Evolutionary conservation across 2,113 vertebrate genomes (phyloP), one percentile per base, ranked within the genome.

Genomic region (Misgurnus anguillicaudatus): DNA sequence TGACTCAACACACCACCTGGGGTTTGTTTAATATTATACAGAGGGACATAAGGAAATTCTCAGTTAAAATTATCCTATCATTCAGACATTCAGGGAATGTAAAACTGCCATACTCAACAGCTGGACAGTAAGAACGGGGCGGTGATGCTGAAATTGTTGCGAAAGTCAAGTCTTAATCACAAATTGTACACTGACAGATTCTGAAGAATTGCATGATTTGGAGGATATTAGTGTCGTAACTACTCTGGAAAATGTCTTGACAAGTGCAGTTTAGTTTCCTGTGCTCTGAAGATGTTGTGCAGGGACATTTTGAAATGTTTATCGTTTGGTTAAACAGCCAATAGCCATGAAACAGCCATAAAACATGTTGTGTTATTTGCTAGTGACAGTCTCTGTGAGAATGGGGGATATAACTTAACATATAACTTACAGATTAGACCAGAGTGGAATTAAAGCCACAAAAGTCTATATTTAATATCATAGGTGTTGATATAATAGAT

Each of bases 1-100:
- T 90, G 89, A 88, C 82, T 90, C 87, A 87, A 82, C 63, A 78
- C 36, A 75, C 68, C 36, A 78, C 58, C 24, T 31, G 83, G 65
- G 78, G 41, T 85, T 87, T 86, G 74, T 79, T 85, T 85, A 80
- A 72, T 71, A 62, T 79, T 79, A 75, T 81, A 64, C 14, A 64
- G 74, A 65, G 51, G 19, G 17, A 45, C 75, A 77, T 10, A 8
- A 57, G 58, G 61, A 74, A 67, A 42, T 48, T 4, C 36, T 51
- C 21, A 38, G 80, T 57, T 6, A 10, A 48, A 36, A 80, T 76
- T 80, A 75, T 13, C 9, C 19, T 73, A 80, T 86, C 75, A 48
- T 38, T 9, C 41, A 41, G 65, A 83, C 68, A 85, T 83, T 73
- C 77, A 51, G 48, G 13, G 48, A 51, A 51, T 81, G 81, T 4